Base-by-base conservation (phyloP, 1,140 invertebrate species). In the Ceratina calcarata region DNA sequence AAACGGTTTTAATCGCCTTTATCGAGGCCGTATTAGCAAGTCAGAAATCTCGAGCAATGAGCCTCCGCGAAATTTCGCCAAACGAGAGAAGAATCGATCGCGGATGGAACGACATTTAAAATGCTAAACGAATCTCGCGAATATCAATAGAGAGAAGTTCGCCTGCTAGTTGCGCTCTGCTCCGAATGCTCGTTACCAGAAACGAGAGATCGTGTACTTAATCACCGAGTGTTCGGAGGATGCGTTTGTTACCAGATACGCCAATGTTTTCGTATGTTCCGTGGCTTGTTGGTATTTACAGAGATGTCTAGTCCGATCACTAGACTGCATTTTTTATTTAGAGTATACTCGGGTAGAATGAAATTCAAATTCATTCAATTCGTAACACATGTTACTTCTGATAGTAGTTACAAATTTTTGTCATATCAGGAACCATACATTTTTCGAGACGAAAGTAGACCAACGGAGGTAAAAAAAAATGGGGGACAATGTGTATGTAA, bases 161-260 rank as follows among this genome's bases (percentile, higher is more conserved):
- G 61, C 22, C 24, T 27, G 8, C 45, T 15, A 27, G 32, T 37
- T n/a, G n/a, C n/a, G n/a, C n/a, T n/a, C n/a, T 37, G 32, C 13
- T 62, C 20, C 58, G 67, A 65, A 65, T 49, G 20, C 77, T 73
- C 77, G 77, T 78, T 78, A 73, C 51, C 45, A 58, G 68, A 64
- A 58, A 78, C 69, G 49, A 10, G 24, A 72, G 60, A 27, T 16
- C 60, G 69, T 51, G 69, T n/a, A n/a, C n/a, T n/a, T 78, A 78
- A 78, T 78, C 68, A 51, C 22, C 32, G 15, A 20, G 58, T 78
- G 62, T 57, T 78, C 60, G 76, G 15, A 64, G 58, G 32, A 73
- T 49, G 22, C 60, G 51, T 78, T 78, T 49, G 60, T 65, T 62
- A 58, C 32, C 57, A 53, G n/a, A n/a, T n/a, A n/a, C n/a, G n/a